A percentile compares a stretch with the other conserved stretches of the same genome.
phyloP scores from a whole-genome alignment of 1,140 invertebrate species.

The Panagrolaimus sp. region DNA sequence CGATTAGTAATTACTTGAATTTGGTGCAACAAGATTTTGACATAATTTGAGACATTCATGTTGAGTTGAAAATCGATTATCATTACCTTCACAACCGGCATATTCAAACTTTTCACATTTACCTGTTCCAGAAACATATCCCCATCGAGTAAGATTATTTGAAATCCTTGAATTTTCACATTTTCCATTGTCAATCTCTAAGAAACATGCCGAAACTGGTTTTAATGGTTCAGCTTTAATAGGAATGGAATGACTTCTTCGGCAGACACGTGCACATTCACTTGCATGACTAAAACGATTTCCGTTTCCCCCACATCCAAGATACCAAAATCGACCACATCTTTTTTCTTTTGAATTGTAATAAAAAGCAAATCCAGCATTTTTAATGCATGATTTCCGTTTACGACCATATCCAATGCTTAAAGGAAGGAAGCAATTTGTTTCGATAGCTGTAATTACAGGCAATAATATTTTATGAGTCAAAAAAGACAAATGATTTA shows the following conservation, averaged over 20 bases:
- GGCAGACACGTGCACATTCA: constrained; percentile 39
- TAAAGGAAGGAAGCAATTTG: constrained; percentile 41
- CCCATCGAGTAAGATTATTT: constrained; percentile 42
- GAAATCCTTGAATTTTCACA: constrained; percentile 35
- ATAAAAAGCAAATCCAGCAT: constrained; percentile 46
- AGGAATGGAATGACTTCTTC: constrained; percentile 10
- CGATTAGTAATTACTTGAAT: constrained; percentile 34
- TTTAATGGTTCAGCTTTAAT: not conserved
- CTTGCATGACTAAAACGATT: constrained; percentile 39
- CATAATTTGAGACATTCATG: constrained; percentile 35
- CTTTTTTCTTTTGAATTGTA: constrained; percentile 46
- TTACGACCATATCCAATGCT: constrained; percentile 43
- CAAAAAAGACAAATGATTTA: not conserved
- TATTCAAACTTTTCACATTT: constrained; percentile 58
- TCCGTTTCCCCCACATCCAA: constrained; percentile 51
- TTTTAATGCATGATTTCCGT: constrained; percentile 35
- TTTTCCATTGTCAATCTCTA: constrained; percentile 27
- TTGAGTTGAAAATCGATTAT: constrained; percentile 56
- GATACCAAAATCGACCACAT: constrained; percentile 48
- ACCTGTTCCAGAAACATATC: constrained; percentile 50
- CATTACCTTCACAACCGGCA: constrained; percentile 59
- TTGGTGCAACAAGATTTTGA: constrained; percentile 30
- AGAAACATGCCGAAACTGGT: constrained; percentile 38
- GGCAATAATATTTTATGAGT: constrained; percentile 1
- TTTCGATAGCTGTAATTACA: constrained; percentile 28